Conservation (phyloP, 1,140 invertebrate genomes). For the Teleogryllus occipitalis region DNA sequence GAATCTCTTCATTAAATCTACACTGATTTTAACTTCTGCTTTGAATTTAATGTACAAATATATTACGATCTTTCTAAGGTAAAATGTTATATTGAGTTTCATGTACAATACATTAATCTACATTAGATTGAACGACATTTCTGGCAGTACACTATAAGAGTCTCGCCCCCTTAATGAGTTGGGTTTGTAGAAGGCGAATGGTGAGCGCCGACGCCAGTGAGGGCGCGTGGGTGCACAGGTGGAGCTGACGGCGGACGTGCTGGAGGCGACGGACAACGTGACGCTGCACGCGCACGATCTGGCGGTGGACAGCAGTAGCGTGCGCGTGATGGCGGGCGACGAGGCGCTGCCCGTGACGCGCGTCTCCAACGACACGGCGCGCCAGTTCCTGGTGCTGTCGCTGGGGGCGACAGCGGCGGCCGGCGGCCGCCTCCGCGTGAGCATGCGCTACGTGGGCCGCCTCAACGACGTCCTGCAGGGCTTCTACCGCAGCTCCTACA, state of each 20-base stretch:
- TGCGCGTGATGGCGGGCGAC: slow-evolving; percentile 24
- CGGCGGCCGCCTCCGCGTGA: slow-evolving; percentile 54
- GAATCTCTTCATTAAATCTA: no score
- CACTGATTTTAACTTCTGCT: no score
- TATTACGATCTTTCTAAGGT: no score
- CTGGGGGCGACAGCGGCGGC: slow-evolving; percentile 46
- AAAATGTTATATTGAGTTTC: no score
- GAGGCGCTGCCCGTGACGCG: slow-evolving; percentile 25
- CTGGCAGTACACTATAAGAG: neutral
- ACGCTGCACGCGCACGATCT: slow-evolving; percentile 34
- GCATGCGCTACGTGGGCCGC: slow-evolving; percentile 59
- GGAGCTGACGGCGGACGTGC: neutral
- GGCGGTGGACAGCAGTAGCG: slow-evolving; percentile 22
- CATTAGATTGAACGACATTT: neutral
- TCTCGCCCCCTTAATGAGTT: no score
- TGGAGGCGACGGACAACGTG: slow-evolving; percentile 30
- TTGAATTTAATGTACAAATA: no score
- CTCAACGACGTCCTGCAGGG: slow-evolving; percentile 71
- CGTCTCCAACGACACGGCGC: slow-evolving; percentile 49
- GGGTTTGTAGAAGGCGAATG: no score
- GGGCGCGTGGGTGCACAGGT: neutral
- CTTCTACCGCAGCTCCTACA: slow-evolving; percentile 82
- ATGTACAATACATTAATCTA: neutral
- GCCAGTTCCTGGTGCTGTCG: slow-evolving; percentile 66
- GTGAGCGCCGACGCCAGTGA: no score